These are phyloP conservation scores for Philopotamus ludificatus DNA, from an alignment of 1,140 invertebrate genomes.

Conservation along the genomic window DNA sequence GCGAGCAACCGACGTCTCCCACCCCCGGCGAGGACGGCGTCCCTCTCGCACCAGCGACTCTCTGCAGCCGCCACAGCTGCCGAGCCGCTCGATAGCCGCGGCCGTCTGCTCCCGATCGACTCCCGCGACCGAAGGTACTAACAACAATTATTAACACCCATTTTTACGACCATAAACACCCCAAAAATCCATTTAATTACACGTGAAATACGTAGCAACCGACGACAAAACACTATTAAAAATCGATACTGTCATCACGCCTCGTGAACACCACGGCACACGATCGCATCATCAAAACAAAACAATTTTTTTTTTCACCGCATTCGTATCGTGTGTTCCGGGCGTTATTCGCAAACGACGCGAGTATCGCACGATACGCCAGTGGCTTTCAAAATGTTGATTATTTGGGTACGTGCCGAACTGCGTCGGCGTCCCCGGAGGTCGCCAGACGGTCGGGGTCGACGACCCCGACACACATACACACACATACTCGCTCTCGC, in stretches of 20 bases:
- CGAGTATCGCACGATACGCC: too few species aligned
- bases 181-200: too few species aligned
- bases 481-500: slow-evolving; percentile 14
- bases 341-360: not conserved
- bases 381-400: not conserved
- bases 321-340: too few species aligned
- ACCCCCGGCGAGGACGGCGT: slow-evolving; percentile 9
- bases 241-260: too few species aligned
- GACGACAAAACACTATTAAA: too few species aligned
- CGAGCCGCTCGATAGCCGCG: slow-evolving; percentile 3
- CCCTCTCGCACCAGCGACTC: slow-evolving; percentile 9
- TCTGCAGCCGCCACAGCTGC: not conserved
- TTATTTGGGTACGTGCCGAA: not conserved
- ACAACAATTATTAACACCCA: too few species aligned
- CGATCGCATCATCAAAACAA: too few species aligned
- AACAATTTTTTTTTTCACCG: too few species aligned
- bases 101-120: not conserved
- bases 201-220: too few species aligned
- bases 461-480: slow-evolving; percentile 29
- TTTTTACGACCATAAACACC: too few species aligned
- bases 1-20: slow-evolving; percentile 2
- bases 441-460: slow-evolving; percentile 36
- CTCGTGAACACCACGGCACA: too few species aligned
- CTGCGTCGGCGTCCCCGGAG: slow-evolving; percentile 6
- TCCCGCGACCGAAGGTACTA: too few species aligned